A percentile compares a stretch with the other conserved stretches of the same genome.
These are phyloP conservation scores for Acrocera orbiculus DNA, from an alignment of 2,888 invertebrate species.

Conservation along the genomic window DNA sequence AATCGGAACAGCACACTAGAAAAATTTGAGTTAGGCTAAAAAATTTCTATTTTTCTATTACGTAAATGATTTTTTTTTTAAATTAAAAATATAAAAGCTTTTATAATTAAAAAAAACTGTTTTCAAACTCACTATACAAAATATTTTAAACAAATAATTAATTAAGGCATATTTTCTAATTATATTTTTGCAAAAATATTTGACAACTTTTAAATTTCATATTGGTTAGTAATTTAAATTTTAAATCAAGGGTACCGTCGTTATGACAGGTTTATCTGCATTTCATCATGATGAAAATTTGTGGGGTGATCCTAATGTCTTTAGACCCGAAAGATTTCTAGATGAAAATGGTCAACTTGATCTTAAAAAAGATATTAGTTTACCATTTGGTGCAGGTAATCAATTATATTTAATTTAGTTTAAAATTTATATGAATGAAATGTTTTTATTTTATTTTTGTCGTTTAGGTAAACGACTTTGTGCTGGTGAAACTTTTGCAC, in stretches of 20 bases:
- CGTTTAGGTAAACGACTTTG: slow-evolving; percentile 44
- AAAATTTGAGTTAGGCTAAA: too few relatives aligned
- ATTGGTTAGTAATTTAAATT: too few relatives aligned
- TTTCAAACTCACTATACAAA: too few relatives aligned
- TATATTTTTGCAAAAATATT: too few relatives aligned
- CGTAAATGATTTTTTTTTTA: too few relatives aligned
- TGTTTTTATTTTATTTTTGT: slow-evolving; percentile 7
- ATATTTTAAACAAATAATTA: too few relatives aligned
- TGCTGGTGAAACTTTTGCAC: slow-evolving; percentile 51
- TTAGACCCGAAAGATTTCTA: slow-evolving; percentile 49
- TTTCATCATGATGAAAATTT: slow-evolving; percentile 38
- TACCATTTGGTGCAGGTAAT: slow-evolving; percentile 50
- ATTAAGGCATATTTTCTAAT: too few relatives aligned
- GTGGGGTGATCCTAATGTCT: slow-evolving; percentile 48
- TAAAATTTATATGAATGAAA: neutral
- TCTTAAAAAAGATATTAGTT: slow-evolving; percentile 37
- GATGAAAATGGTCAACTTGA: slow-evolving; percentile 35
- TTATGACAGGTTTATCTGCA: slow-evolving; percentile 37
- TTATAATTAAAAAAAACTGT: too few relatives aligned
- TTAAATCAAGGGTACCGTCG: slow-evolving; percentile 34
- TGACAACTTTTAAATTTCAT: too few relatives aligned
- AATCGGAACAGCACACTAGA: too few relatives aligned
- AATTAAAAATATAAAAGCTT: too few relatives aligned
- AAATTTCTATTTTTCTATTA: too few relatives aligned
- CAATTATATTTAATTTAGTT: slow-evolving; percentile 3